Evolutionary conservation across 2,113 vertebrate genomes (phyloP).

Genomic region (Tricholaema leucomelas): DNA sequence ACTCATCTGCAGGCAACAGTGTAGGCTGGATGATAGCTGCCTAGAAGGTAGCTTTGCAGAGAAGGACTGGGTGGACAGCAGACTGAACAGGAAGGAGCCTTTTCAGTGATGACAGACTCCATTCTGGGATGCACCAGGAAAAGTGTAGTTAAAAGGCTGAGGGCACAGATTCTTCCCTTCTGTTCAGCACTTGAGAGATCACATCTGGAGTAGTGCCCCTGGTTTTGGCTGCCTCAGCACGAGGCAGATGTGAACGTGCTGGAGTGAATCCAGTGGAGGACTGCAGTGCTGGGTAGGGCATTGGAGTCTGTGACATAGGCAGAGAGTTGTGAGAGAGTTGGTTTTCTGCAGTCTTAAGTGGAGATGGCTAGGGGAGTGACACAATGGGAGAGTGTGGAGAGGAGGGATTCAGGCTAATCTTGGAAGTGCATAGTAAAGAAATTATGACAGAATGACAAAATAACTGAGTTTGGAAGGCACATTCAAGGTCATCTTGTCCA

Average conservation of each 20-base stretch:
- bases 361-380: neutral
- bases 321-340: neutral
- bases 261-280: neutral
- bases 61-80: neutral
- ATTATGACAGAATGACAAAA: neutral
- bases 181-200: neutral
- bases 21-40: neutral
- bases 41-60: neutral
- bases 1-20: neutral
- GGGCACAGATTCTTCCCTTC: neutral
- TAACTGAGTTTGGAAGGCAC: neutral
- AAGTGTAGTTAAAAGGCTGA: neutral
- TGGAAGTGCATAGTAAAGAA: neutral
- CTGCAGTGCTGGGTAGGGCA: neutral
- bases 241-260: neutral
- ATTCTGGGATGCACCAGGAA: neutral
- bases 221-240: neutral
- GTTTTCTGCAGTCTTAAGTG: neutral
- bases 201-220: neutral
- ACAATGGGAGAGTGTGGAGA: neutral
- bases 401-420: neutral
- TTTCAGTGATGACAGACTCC: neutral
- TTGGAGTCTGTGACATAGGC: rapidly evolving
- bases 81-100: neutral
- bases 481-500: too few species aligned